Evolutionary conservation across 2,888 invertebrate genomes (phyloP).

Genomic region (Biston stratarius): DNA sequence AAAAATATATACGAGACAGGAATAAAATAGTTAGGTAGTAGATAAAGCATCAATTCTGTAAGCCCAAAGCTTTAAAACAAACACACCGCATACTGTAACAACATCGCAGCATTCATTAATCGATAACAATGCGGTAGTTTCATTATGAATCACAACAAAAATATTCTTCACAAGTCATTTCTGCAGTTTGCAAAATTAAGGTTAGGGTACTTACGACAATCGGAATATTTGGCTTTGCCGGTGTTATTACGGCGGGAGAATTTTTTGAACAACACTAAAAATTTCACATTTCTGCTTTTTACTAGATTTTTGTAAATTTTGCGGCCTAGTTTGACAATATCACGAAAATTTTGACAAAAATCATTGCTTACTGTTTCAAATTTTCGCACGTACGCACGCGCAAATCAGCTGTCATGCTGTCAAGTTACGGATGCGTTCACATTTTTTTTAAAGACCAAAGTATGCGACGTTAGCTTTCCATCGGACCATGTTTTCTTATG

Average conservation of each 20-base stretch:
- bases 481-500: too few relatives aligned
- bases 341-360: conserved; percentile 72
- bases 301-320: conserved; percentile 53
- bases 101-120: conserved; percentile 63
- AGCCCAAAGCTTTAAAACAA: conserved; percentile 48
- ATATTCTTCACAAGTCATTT: conserved; percentile 32
- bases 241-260: conserved; percentile 58
- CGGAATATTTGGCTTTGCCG: conserved; percentile 59
- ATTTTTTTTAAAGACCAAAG: too few relatives aligned
- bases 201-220: conserved; percentile 73
- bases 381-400: conserved; percentile 72
- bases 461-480: too few relatives aligned
- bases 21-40: conserved; percentile 9
- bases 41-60: conserved; percentile 29
- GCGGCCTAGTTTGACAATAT: conserved; percentile 52
- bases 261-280: conserved; percentile 54
- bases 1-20: neutral
- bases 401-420: conserved; percentile 30
- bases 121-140: conserved; percentile 75
- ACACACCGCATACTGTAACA: conserved; percentile 55
- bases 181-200: conserved; percentile 46
- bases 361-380: conserved; percentile 70
- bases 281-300: conserved; percentile 77
- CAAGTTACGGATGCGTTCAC: neutral
- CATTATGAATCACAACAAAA: conserved; percentile 36